Conservation (phyloP, 2,888 invertebrate genomes). For the Junonia oenone region DNA sequence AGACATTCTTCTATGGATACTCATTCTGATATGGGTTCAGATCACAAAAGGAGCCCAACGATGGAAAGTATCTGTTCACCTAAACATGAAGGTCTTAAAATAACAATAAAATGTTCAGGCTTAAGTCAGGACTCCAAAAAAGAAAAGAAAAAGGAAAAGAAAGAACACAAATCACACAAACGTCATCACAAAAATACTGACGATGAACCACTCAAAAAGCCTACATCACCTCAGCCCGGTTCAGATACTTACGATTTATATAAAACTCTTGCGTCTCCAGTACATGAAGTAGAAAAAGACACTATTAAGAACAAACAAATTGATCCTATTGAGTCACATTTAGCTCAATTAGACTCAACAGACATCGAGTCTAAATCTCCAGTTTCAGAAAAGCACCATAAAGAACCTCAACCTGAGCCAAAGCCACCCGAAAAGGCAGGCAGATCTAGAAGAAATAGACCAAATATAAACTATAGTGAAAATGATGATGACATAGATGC, state of each 20-base stretch:
- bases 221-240: conserved; percentile 73
- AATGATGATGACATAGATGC: conserved; percentile 76
- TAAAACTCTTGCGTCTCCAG: conserved; percentile 73
- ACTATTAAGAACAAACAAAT: conserved; percentile 38
- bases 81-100: conserved; percentile 74
- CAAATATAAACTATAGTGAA: conserved; percentile 78
- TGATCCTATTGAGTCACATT: conserved; percentile 59
- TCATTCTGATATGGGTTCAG: conserved; percentile 63
- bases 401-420: conserved; percentile 62
- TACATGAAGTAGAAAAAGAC: conserved; percentile 49
- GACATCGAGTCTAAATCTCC: conserved; percentile 47
- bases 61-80: conserved; percentile 70
- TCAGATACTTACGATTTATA: conserved; percentile 74
- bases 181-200: conserved; percentile 66
- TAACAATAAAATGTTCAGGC: conserved; percentile 71
- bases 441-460: conserved; percentile 67
- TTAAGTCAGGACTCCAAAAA: conserved; percentile 62
- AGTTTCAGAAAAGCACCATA: conserved; percentile 50
- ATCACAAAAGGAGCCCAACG: conserved; percentile 64
- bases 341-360: conserved; percentile 58
- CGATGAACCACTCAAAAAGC: conserved; percentile 56
- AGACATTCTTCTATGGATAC: conserved; percentile 71
- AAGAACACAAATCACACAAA: conserved; percentile 75
- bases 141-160: conserved; percentile 71
- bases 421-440: conserved; percentile 65